These are phyloP conservation scores for Pristiophorus japonicus DNA, from an alignment of 2,113 vertebrate genomes.

Conservation along the genomic window DNA sequence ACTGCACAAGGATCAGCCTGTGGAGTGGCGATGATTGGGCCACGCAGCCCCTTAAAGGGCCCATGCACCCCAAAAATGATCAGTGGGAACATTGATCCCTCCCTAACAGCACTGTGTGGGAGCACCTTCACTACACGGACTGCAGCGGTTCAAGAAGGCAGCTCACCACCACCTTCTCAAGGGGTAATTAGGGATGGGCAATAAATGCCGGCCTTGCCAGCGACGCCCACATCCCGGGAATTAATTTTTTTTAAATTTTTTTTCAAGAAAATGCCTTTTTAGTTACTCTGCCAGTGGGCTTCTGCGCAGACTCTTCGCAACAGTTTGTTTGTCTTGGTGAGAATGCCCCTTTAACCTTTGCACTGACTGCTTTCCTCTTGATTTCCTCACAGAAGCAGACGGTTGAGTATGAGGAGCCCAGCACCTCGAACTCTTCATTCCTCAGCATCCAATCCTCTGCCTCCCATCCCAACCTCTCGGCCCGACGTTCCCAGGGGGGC, in stretches of 20 bases:
- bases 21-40: no score
- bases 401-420: constrained; percentile 47
- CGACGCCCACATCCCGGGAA: no score
- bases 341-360: not conserved
- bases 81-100: not conserved
- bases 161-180: not conserved
- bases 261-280: no score
- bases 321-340: not conserved
- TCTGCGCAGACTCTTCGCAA: not conserved
- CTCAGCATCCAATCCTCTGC: constrained; percentile 55
- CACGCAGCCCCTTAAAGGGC: no score
- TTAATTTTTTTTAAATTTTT: no score
- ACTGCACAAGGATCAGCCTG: no score
- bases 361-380: not conserved
- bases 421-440: constrained; percentile 57
- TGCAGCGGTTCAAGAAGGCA: not conserved
- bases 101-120: not conserved
- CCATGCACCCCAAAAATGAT: no score
- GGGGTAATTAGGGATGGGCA: no score
- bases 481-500: constrained; percentile 40
- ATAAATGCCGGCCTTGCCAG: no score
- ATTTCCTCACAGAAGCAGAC: constrained; percentile 53
- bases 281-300: not conserved
- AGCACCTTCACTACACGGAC: not conserved
- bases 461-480: constrained; percentile 55